Evolutionary conservation across 1,140 invertebrate species (phyloP).

Genomic region (Lepidurus apus): DNA sequence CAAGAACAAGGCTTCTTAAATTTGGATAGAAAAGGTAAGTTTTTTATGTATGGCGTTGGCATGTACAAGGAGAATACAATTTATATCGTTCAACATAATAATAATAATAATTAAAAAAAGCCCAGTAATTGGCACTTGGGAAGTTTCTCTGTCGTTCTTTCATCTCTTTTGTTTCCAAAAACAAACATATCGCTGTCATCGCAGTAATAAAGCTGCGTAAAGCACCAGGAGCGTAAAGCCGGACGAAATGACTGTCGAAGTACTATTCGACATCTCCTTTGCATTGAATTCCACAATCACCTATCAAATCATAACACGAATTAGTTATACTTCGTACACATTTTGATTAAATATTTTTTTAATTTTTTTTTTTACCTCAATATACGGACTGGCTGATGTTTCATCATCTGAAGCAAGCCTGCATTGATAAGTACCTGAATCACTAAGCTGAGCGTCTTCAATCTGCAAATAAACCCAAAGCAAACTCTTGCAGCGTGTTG

Average conservation of each 20-base stretch:
- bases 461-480: not conserved
- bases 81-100: not conserved
- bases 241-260: not conserved
- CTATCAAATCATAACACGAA: not conserved
- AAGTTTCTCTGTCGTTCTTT: not conserved
- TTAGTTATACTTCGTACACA: not conserved
- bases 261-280: not conserved
- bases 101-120: not conserved
- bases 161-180: no score
- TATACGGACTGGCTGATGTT: not conserved
- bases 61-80: not conserved
- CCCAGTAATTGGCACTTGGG: not conserved
- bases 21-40: not conserved
- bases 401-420: not conserved
- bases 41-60: not conserved
- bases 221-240: not conserved
- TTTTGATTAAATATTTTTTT: not conserved
- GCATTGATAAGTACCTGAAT: conserved; percentile 15
- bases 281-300: not conserved
- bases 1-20: not conserved
- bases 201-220: not conserved
- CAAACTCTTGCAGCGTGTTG: not conserved
- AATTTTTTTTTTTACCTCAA: not conserved
- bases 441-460: not conserved
- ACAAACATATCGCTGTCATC: not conserved